phyloP scores from a whole-genome alignment of 2,113 vertebrate species.

The Petaurus breviceps region DNA sequence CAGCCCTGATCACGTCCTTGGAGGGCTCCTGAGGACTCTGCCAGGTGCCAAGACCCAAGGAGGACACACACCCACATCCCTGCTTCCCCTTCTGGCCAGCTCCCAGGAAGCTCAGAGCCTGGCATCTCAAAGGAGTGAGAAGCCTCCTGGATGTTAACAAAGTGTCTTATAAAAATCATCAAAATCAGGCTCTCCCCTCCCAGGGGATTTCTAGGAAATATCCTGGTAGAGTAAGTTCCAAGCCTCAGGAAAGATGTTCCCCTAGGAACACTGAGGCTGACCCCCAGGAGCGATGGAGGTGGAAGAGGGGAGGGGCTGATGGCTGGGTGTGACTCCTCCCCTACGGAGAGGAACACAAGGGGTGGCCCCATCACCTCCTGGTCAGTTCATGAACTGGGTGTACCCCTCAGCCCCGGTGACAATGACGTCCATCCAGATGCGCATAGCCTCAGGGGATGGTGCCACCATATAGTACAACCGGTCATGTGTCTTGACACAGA shows the following conservation, averaged over 20 bases:
- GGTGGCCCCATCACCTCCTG: neutral
- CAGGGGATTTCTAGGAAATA: neutral
- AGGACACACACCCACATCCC: neutral
- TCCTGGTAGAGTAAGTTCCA: neutral
- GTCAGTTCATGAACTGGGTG: slow-evolving; percentile 91
- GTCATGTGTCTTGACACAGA: slow-evolving; percentile 98
- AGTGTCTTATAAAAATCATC: slow-evolving; percentile 32
- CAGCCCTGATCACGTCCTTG: neutral
- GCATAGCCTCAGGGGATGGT: slow-evolving; percentile 95
- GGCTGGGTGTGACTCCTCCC: neutral
- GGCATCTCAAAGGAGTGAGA: neutral
- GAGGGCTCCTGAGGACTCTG: neutral
- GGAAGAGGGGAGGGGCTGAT: neutral
- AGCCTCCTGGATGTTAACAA: neutral
- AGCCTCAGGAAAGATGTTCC: neutral
- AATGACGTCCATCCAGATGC: slow-evolving; percentile 99
- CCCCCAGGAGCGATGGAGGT: neutral
- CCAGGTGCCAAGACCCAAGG: slow-evolving; percentile 14
- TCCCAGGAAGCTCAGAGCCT: neutral
- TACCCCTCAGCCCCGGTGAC: slow-evolving; percentile 98
- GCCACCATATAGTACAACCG: slow-evolving; percentile 98
- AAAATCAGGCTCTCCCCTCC: neutral
- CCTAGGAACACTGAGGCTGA: neutral
- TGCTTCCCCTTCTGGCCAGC: neutral
- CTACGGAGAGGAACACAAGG: neutral